These are phyloP conservation scores for Sarcophilus harrisii DNA, from an alignment of 2,797 vertebrate genomes.

Conservation along the genomic window DNA sequence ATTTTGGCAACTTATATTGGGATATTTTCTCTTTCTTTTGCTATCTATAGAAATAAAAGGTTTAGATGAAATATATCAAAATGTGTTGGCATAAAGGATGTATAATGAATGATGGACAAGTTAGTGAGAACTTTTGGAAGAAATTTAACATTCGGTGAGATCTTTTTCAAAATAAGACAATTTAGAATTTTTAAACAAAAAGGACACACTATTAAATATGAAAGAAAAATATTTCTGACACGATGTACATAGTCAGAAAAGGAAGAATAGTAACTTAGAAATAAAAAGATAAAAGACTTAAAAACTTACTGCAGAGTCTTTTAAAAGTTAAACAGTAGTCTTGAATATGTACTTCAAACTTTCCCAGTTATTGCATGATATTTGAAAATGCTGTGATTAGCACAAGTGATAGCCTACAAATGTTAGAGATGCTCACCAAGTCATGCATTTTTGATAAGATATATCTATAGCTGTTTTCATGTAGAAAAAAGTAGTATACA, in stretches of 20 bases:
- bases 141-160: conserved; percentile 14
- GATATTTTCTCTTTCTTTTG: conserved; percentile 24
- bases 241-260: conserved; percentile 6
- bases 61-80: conserved; percentile 38
- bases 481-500: neutral
- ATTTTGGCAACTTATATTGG: conserved; percentile 56
- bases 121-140: conserved; percentile 25
- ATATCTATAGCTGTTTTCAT: neutral
- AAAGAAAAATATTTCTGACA: conserved; percentile 52
- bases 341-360: conserved; percentile 58
- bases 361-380: neutral
- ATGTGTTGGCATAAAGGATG: conserved; percentile 53
- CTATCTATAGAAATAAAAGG: conserved; percentile 48
- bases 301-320: conserved; percentile 18
- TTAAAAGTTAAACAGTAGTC: conserved; percentile 49
- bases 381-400: conserved; percentile 15
- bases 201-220: conserved; percentile 18
- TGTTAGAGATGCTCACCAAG: neutral
- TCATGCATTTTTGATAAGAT: conserved; percentile 17
- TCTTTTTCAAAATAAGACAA: conserved; percentile 17
- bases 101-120: conserved; percentile 35
- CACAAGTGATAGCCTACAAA: neutral
- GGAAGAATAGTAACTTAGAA: conserved; percentile 27
- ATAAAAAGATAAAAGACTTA: conserved; percentile 36
- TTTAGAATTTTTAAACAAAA: conserved; percentile 10